Conservation (phyloP, 1,140 invertebrate species). For the Hylaeus anthracinus region DNA sequence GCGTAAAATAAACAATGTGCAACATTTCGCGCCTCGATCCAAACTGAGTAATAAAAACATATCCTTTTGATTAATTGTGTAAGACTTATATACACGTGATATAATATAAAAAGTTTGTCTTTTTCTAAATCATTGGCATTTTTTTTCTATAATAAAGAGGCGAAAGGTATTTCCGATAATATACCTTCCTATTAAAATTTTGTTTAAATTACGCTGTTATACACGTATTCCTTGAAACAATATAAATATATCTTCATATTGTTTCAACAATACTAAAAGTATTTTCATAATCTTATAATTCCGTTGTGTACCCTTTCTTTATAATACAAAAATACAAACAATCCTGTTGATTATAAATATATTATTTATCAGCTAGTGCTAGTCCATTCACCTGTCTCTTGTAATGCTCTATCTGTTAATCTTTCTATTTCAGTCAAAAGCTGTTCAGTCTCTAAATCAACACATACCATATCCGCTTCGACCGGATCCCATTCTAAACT, state of each 20-base stretch:
- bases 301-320: conserved; percentile 25
- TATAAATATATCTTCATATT: conserved; percentile 48
- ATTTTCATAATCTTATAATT: conserved; percentile 43
- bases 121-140: conserved; percentile 32
- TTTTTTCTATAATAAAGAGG: conserved; percentile 22
- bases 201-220: conserved; percentile 28
- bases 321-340: conserved; percentile 74
- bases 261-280: conserved; percentile 53
- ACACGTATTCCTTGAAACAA: conserved; percentile 53
- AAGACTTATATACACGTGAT: conserved; percentile 18
- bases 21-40: not conserved
- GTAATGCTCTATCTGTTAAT: conserved; percentile 80
- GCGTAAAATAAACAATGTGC: conserved; percentile 10
- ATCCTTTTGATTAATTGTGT: conserved; percentile 21
- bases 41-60: conserved; percentile 38
- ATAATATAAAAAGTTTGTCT: conserved; percentile 20
- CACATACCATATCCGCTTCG: conserved; percentile 76
- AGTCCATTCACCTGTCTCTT: conserved; percentile 80
- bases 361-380: conserved; percentile 70
- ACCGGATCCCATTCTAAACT: conserved; percentile 83
- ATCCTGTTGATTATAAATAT: conserved; percentile 48
- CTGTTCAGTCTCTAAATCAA: conserved; percentile 81
- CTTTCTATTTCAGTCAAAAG: conserved; percentile 82
- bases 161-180: conserved; percentile 29
- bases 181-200: conserved; percentile 32